Conservation (phyloP, 2,113 vertebrate species). For the Phrynocephalus versicolor region DNA sequence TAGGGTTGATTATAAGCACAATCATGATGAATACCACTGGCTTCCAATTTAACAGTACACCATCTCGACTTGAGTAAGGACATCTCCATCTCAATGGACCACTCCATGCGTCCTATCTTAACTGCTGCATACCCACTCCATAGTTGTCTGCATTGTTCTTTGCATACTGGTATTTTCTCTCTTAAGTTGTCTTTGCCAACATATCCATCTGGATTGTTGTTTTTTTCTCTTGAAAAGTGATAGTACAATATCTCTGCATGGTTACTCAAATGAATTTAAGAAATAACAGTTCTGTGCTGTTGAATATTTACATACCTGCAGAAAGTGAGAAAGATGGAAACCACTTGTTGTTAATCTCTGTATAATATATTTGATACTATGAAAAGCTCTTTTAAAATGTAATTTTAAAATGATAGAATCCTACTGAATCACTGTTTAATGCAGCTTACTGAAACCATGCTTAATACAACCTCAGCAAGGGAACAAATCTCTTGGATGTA, state of each 20-base stretch:
- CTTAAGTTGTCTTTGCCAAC: not conserved
- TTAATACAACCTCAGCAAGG: not conserved
- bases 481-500: not conserved
- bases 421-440: not conserved
- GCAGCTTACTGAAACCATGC: not conserved
- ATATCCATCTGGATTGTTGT: not conserved
- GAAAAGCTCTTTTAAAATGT: not conserved
- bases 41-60: too few relatives aligned
- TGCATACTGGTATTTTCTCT: too few relatives aligned
- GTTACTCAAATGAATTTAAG: too few relatives aligned
- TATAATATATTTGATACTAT: not conserved
- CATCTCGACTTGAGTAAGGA: too few relatives aligned
- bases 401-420: not conserved
- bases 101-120: too few relatives aligned
- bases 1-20: too few relatives aligned
- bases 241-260: not conserved
- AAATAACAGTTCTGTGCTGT: not conserved
- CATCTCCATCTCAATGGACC: too few relatives aligned
- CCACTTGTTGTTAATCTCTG: not conserved
- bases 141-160: too few relatives aligned
- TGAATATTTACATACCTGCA: not conserved
- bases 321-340: not conserved
- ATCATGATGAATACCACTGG: too few relatives aligned
- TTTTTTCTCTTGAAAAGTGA: not conserved
- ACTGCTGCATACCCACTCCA: too few relatives aligned